A percentile compares a stretch with the other conserved stretches of the same genome.
Conservation (phyloP, 2,888 invertebrate species). For the Campoletis raptor region DNA sequence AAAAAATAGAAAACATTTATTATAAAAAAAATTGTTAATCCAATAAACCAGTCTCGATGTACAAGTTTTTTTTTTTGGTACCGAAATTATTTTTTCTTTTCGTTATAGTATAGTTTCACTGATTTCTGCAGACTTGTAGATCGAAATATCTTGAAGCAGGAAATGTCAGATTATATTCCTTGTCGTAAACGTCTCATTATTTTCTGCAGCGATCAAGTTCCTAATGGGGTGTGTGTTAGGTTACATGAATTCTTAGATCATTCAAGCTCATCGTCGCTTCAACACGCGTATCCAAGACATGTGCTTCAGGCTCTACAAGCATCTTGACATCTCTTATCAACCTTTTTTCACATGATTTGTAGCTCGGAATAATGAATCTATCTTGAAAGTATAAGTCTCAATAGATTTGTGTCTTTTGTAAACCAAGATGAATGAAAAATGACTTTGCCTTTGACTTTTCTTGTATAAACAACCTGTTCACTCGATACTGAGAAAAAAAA, state of each 20-base stretch:
- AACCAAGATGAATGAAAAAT: background rate
- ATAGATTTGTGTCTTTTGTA: background rate
- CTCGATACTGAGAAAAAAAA: too few species aligned
- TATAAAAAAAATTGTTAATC: too few species aligned
- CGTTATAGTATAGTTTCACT: background rate
- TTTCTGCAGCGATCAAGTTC: constrained; percentile 8
- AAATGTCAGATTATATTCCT: constrained; percentile 12
- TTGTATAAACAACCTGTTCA: background rate
- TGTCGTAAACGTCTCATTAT: background rate
- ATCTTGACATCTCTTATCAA: constrained; percentile 3
- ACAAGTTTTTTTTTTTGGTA: background rate
- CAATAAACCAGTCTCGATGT: too few species aligned
- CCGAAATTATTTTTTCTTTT: background rate
- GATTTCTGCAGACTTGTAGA: background rate
- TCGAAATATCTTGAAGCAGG: background rate
- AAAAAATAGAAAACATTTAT: too few species aligned
- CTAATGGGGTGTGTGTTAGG: constrained; percentile 34
- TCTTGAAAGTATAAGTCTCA: background rate
- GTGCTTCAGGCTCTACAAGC: background rate
- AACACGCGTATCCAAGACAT: constrained; percentile 19
- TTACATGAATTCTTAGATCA: constrained; percentile 44
- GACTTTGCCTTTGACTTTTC: background rate
- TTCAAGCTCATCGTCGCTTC: constrained; percentile 25
- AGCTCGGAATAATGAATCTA: constrained; percentile 28
- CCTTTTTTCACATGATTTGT: constrained; percentile 18